Conservation (phyloP, 2,888 invertebrate genomes). For the Protonemura montana region DNA sequence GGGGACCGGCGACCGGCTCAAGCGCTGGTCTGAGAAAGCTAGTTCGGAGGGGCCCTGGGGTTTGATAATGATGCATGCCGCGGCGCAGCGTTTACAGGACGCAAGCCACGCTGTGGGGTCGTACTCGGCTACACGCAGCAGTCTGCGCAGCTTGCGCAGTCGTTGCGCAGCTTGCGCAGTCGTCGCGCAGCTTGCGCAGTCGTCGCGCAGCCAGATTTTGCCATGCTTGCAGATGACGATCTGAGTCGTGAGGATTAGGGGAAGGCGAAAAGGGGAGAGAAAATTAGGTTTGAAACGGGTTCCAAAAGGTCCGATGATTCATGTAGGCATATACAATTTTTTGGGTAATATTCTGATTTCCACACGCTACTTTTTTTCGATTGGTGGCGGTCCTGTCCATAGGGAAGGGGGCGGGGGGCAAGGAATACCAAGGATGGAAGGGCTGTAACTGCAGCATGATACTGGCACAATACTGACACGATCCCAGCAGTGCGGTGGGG, state of each 20-base stretch:
- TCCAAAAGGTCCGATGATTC: no score
- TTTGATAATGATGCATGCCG: slow-evolving; percentile 13
- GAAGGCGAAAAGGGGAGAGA: no score
- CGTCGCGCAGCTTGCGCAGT: not conserved
- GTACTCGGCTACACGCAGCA: not conserved
- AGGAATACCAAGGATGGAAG: not conserved
- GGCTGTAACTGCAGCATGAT: not conserved
- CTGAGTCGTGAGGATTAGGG: no score
- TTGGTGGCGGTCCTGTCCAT: no score
- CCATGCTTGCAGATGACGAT: no score
- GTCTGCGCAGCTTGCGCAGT: not conserved
- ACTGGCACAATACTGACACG: not conserved
- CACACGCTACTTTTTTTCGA: no score
- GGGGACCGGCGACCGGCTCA: not conserved
- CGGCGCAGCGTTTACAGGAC: not conserved
- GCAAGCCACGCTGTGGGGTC: not conserved
- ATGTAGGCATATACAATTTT: no score
- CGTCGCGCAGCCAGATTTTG: not conserved
- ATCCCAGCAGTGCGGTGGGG: slow-evolving; percentile 25
- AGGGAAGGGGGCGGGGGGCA: not conserved
- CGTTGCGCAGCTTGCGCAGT: not conserved
- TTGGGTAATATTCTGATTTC: no score
- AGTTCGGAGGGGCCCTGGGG: not conserved
- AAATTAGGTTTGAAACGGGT: no score
- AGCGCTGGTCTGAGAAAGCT: not conserved